Percentiles rank a stretch among this genome's conserved stretches.
Evolutionary conservation across 2,888 invertebrate species (phyloP).

Genomic region (Magallana nippona): DNA sequence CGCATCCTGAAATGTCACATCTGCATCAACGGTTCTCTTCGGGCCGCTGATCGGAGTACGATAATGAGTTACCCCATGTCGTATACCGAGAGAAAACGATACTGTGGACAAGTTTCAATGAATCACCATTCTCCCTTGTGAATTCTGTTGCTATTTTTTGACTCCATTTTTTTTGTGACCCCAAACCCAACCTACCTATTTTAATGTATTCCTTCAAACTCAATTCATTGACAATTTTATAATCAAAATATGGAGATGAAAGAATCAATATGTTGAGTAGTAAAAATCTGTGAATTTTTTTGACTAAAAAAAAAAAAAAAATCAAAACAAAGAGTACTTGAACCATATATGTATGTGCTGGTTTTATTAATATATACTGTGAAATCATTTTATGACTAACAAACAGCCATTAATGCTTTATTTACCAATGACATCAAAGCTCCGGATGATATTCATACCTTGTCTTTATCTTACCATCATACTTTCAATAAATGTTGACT

Average conservation of each 20-base stretch:
- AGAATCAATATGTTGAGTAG: too few relatives aligned
- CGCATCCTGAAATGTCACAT: conserved; percentile 74
- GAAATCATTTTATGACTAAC: too few relatives aligned
- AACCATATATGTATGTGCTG: too few relatives aligned
- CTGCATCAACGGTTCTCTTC: conserved; percentile 54
- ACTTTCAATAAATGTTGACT: too few relatives aligned
- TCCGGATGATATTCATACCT: too few relatives aligned
- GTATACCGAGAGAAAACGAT: conserved; percentile 22
- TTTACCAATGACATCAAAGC: too few relatives aligned
- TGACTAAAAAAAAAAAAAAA: too few relatives aligned
- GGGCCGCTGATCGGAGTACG: conserved; percentile 52
- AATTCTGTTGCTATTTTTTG: neutral
- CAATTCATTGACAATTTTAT: neutral
- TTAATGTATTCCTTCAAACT: neutral
- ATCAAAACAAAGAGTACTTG: too few relatives aligned
- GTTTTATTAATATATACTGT: too few relatives aligned
- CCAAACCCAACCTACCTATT: neutral
- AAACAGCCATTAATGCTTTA: too few relatives aligned
- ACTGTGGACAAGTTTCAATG: neutral
- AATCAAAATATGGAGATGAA: neutral
- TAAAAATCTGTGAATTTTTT: too few relatives aligned
- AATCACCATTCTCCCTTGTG: neutral
- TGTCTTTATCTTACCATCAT: too few relatives aligned
- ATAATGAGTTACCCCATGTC: conserved; percentile 60
- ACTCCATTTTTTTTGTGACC: neutral